These are phyloP conservation scores for Drosophila asahinai DNA, from an alignment of 1,140 invertebrate genomes.

Conservation along the genomic window DNA sequence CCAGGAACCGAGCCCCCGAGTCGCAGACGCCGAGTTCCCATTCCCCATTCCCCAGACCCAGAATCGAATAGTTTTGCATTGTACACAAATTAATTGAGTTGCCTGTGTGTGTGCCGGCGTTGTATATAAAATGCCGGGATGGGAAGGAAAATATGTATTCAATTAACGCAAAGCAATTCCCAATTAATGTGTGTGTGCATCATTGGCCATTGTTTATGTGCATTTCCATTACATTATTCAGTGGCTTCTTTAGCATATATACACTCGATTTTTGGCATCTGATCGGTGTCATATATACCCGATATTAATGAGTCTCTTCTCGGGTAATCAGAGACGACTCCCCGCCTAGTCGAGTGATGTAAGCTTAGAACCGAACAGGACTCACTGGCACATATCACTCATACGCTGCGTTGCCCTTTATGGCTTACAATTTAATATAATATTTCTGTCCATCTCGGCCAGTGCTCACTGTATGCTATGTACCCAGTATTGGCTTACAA, in stretches of 20 bases:
- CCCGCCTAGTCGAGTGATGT: not conserved
- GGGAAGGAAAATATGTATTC: slow-evolving; percentile 31
- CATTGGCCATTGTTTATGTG: slow-evolving; percentile 20
- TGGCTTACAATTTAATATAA: not conserved
- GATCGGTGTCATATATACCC: not conserved
- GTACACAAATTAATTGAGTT: slow-evolving; percentile 75
- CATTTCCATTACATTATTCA: slow-evolving; percentile 11
- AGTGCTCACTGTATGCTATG: slow-evolving; percentile 37
- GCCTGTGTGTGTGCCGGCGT: slow-evolving; percentile 11
- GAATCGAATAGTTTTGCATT: slow-evolving; percentile 75
- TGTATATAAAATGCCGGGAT: not conserved
- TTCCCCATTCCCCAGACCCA: not conserved
- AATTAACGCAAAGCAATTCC: slow-evolving; percentile 38
- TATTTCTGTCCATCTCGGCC: not conserved
- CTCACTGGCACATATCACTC: not conserved
- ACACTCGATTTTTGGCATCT: not conserved
- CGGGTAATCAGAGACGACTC: not conserved
- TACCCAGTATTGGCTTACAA: slow-evolving; percentile 55
- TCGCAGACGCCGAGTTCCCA: slow-evolving; percentile 10
- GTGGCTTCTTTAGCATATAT: not conserved
- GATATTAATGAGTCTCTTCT: not conserved
- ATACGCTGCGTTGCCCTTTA: not conserved
- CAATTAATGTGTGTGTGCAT: slow-evolving; percentile 22
- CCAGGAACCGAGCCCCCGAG: slow-evolving; percentile 23
- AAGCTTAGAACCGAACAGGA: not conserved